A percentile compares a stretch with the other conserved stretches of the same genome.
These are phyloP conservation scores for Elgonia sp. DNA, from an alignment of 2,888 invertebrate species.

Conservation along the genomic window DNA sequence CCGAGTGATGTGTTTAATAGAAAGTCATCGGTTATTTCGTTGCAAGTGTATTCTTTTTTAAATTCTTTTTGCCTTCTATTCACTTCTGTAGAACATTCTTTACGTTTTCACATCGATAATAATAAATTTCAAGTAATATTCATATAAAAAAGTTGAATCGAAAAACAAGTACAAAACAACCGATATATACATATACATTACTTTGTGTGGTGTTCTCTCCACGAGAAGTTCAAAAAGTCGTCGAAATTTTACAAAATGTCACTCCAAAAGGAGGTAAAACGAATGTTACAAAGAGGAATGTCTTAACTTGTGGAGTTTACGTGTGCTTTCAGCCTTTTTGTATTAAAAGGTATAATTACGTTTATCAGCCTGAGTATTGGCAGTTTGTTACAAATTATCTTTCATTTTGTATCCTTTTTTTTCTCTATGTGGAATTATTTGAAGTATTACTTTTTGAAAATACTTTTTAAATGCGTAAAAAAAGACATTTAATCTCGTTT, in stretches of 20 bases:
- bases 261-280: conserved; percentile 14
- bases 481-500: conserved; percentile 38
- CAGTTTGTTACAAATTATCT: conserved; percentile 78
- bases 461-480: conserved; percentile 4
- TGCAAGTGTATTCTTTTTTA: conserved; percentile 77
- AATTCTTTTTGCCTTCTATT: conserved; percentile 17
- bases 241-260: conserved; percentile 1
- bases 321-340: conserved; percentile 80
- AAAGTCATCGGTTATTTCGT: conserved; percentile 81
- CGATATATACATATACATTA: conserved; percentile 71
- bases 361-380: conserved; percentile 84
- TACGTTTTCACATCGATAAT: conserved; percentile 62
- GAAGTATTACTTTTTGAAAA: conserved; percentile 5
- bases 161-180: conserved; percentile 74
- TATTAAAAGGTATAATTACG: conserved; percentile 85
- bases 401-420: conserved; percentile 9
- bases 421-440: conserved; percentile 6
- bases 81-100: conserved; percentile 40
- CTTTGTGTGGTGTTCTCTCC: conserved; percentile 73
- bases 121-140: conserved; percentile 75
- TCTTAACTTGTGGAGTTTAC: conserved; percentile 60
- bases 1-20: conserved; percentile 81
- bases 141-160: conserved; percentile 75
- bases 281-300: conserved; percentile 75
- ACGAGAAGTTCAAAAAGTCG: conserved; percentile 36